Evolutionary conservation across 1,140 invertebrate species (phyloP).

Genomic region (Rhyzopertha dominica): DNA sequence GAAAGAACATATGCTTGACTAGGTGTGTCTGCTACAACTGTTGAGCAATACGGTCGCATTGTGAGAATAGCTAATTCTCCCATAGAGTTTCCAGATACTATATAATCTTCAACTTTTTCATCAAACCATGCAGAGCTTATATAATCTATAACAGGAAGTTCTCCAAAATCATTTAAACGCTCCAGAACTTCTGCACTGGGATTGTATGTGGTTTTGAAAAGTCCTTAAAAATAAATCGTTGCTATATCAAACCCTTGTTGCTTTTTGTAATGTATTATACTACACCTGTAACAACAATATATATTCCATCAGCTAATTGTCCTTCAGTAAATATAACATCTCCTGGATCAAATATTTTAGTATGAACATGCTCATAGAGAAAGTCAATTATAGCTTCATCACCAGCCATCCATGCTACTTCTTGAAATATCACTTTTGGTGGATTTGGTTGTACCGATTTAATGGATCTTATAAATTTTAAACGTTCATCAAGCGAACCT

Average conservation of each 20-base stretch:
- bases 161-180: slow-evolving; percentile 12
- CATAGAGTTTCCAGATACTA: slow-evolving; percentile 20
- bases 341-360: slow-evolving; percentile 17
- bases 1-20: slow-evolving; percentile 18
- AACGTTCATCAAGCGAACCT: slow-evolving; percentile 5
- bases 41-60: slow-evolving; percentile 16
- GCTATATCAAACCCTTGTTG: neutral
- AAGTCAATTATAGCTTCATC: slow-evolving; percentile 19
- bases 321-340: slow-evolving; percentile 19
- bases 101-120: slow-evolving; percentile 14
- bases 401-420: slow-evolving; percentile 22
- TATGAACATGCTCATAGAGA: slow-evolving; percentile 17
- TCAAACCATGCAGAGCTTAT: slow-evolving; percentile 10
- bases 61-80: slow-evolving; percentile 21
- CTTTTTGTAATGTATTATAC: neutral
- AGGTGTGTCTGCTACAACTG: slow-evolving; percentile 14
- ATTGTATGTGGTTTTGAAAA: slow-evolving; percentile 14
- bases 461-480: slow-evolving; percentile 9
- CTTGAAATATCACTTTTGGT: slow-evolving; percentile 26
- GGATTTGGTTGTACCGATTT: slow-evolving; percentile 16
- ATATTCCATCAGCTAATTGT: slow-evolving; percentile 16
- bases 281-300: slow-evolving; percentile 25
- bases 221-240: slow-evolving; percentile 12
- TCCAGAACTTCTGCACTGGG: slow-evolving; percentile 12
- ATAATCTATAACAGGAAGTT: slow-evolving; percentile 17